Evolutionary conservation across 2,888 invertebrate species (phyloP).

Genomic region (Apantesis nais): DNA sequence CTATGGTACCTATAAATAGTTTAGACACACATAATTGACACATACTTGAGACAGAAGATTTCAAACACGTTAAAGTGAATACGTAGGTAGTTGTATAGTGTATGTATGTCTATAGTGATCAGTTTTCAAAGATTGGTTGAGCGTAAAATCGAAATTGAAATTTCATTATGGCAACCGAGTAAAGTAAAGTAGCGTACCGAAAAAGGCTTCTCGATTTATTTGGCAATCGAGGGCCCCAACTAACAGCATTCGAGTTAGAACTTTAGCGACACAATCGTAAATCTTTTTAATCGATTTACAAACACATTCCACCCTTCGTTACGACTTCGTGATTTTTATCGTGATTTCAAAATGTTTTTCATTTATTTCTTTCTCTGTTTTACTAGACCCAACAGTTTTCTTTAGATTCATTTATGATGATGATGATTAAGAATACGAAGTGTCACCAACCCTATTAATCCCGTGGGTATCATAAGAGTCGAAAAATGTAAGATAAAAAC

Average conservation of each 20-base stretch:
- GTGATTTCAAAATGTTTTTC: slow-evolving; percentile 3
- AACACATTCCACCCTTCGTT: slow-evolving; percentile 14
- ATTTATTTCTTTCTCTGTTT: slow-evolving; percentile 13
- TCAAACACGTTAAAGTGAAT: not conserved
- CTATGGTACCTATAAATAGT: not conserved
- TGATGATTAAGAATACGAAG: too few relatives aligned
- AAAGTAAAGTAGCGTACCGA: slow-evolving; percentile 35
- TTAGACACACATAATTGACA: not conserved
- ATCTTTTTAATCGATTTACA: slow-evolving; percentile 36
- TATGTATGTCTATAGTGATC: slow-evolving; percentile 7
- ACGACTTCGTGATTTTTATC: slow-evolving; percentile 10
- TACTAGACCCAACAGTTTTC: not conserved
- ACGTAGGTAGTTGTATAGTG: not conserved
- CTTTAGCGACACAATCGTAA: slow-evolving; percentile 24
- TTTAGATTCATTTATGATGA: not conserved
- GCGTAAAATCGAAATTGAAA: slow-evolving; percentile 55
- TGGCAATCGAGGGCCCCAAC: slow-evolving; percentile 43
- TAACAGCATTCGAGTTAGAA: slow-evolving; percentile 30
- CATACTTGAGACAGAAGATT: not conserved
- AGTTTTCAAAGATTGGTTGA: slow-evolving; percentile 46
- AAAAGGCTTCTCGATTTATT: slow-evolving; percentile 54
- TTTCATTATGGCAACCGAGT: slow-evolving; percentile 48
- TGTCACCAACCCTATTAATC: too few relatives aligned
- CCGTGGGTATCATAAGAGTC: too few relatives aligned
- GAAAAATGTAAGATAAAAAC: too few relatives aligned